Evolutionary conservation across 64 coral and sea anemone species (phyloP).

Genomic region (Montipora cactus): DNA sequence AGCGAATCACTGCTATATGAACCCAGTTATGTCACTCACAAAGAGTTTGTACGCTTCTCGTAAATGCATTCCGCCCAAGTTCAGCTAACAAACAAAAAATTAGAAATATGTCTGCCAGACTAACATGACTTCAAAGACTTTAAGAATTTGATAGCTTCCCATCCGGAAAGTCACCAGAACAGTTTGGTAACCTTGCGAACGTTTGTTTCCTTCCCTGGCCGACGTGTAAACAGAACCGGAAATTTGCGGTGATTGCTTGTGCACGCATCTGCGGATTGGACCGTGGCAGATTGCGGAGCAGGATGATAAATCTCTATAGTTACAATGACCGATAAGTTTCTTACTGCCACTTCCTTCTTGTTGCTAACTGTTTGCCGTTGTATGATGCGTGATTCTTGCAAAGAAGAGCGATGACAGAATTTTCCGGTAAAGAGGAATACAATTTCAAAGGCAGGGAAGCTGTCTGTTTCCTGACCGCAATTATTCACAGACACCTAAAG

Average conservation of each 20-base stretch:
- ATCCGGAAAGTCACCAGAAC: conserved; percentile 37
- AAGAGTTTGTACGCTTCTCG: background rate
- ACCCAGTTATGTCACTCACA: background rate
- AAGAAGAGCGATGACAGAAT: conserved; percentile 28
- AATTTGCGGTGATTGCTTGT: background rate
- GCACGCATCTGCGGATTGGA: conserved; percentile 3
- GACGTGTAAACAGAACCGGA: conserved; percentile 29
- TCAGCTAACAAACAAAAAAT: background rate
- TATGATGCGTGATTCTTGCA: background rate
- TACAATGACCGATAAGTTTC: background rate
- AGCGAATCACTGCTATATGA: background rate
- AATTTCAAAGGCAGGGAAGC: conserved; percentile 43
- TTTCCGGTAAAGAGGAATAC: background rate
- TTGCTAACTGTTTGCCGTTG: background rate
- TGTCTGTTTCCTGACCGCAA: conserved; percentile 57
- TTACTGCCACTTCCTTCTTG: background rate
- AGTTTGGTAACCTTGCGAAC: conserved; percentile 1
- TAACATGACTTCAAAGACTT: conserved; percentile 30
- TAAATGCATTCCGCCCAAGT: background rate
- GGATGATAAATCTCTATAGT: background rate
- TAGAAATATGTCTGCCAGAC: background rate
- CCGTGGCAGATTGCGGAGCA: background rate
- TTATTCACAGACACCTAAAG: conserved; percentile 10
- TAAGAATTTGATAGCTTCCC: conserved; percentile 38
- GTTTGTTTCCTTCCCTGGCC: conserved; percentile 35